Evolutionary conservation across 2,888 invertebrate genomes (phyloP).

Genomic region (Caenorhabditis auriculariae): DNA sequence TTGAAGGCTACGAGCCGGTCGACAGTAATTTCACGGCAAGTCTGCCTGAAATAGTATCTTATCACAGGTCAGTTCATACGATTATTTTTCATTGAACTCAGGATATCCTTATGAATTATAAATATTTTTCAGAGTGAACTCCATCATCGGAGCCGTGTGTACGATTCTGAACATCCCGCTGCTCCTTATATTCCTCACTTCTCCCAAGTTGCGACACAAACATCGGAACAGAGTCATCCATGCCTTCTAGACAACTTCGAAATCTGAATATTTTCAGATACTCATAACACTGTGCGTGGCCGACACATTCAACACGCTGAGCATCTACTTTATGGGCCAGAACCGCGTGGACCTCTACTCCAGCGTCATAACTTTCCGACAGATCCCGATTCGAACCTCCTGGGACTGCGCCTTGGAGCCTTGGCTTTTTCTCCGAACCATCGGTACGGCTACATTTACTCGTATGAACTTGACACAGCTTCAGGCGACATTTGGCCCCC

Average conservation of each 20-base stretch:
- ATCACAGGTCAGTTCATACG: conserved; percentile 25
- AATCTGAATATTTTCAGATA: conserved; percentile 14
- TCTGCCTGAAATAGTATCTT: conserved; percentile 22
- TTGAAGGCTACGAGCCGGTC: not conserved
- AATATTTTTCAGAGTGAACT: conserved; percentile 31
- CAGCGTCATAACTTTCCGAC: conserved; percentile 17
- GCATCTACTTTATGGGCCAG: conserved; percentile 45
- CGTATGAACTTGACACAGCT: not conserved
- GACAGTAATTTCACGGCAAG: conserved; percentile 7
- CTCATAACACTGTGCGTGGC: conserved; percentile 39
- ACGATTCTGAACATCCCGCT: conserved; percentile 28
- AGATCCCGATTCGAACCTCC: conserved; percentile 18
- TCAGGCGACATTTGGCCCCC: conserved; percentile 45
- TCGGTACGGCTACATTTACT: conserved; percentile 14
- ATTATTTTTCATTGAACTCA: too few species aligned
- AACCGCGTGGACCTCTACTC: conserved; percentile 40
- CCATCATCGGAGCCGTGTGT: conserved; percentile 29
- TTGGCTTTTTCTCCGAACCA: conserved; percentile 37
- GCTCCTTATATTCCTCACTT: conserved; percentile 22
- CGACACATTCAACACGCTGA: conserved; percentile 42
- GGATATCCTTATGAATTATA: not conserved
- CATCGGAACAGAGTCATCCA: conserved; percentile 23
- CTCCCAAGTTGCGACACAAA: conserved; percentile 15
- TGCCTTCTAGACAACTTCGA: not conserved
- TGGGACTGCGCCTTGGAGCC: conserved; percentile 42